Evolutionary conservation across 2,113 vertebrate species (phyloP).

Genomic region (Pteronura brasiliensis): DNA sequence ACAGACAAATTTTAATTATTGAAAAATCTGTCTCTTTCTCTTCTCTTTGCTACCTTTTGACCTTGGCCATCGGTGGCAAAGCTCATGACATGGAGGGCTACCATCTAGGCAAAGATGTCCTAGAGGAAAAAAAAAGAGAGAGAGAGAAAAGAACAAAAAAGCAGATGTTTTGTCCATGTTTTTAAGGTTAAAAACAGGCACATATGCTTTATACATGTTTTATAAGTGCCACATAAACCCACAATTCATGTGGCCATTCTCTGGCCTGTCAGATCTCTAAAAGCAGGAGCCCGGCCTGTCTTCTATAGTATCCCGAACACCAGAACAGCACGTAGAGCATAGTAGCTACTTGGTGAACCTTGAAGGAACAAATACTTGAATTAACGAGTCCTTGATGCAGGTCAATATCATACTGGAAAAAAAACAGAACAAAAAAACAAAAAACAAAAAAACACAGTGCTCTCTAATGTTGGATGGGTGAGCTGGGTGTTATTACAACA

Average conservation of each 20-base stretch:
- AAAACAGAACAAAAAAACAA: neutral
- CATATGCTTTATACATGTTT: neutral
- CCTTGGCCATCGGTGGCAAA: neutral
- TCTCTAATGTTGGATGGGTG: neutral
- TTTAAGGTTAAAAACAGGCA: neutral
- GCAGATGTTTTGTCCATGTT: neutral
- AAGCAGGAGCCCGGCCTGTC: neutral
- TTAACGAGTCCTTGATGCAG: neutral
- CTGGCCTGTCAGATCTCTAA: neutral
- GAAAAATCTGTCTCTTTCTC: neutral
- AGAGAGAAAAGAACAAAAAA: neutral
- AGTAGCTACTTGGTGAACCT: neutral
- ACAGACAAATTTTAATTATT: neutral
- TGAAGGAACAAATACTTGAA: neutral
- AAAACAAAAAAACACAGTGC: neutral
- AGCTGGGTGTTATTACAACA: neutral
- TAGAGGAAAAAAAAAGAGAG: accelerated
- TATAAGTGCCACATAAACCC: neutral
- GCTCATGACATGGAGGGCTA: neutral
- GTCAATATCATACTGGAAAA: neutral
- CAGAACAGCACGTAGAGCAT: neutral
- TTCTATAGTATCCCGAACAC: neutral
- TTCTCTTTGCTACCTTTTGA: neutral
- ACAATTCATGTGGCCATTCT: neutral
- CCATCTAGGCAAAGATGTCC: neutral